Percentiles rank a stretch among this genome's conserved stretches.
Evolutionary conservation across 2,888 invertebrate genomes (phyloP).

Genomic region (Vandiemenella viatica): DNA sequence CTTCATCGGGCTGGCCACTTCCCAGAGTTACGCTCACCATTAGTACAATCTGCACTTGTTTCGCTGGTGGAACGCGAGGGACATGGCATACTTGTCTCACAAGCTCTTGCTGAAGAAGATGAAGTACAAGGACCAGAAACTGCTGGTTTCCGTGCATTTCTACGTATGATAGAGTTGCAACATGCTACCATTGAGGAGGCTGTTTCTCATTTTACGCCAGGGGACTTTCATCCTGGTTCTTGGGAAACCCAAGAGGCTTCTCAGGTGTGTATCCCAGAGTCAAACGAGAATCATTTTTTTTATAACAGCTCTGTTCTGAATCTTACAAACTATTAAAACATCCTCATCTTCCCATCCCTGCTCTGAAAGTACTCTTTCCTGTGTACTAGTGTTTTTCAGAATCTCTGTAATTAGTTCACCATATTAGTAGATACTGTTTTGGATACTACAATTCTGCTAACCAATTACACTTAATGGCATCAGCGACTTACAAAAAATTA

Average conservation of each 20-base stretch:
- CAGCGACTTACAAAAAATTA: too few relatives aligned
- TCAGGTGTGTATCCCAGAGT: constrained; percentile 34
- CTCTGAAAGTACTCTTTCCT: too few relatives aligned
- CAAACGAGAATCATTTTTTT: too few relatives aligned
- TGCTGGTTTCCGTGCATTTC: constrained; percentile 71
- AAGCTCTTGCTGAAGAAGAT: constrained; percentile 69
- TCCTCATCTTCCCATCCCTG: too few relatives aligned
- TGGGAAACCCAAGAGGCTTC: constrained; percentile 61
- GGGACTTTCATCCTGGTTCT: constrained; percentile 65
- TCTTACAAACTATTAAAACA: too few relatives aligned
- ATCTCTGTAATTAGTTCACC: too few relatives aligned
- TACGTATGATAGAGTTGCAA: constrained; percentile 68
- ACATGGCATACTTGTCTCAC: constrained; percentile 62
- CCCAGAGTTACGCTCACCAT: constrained; percentile 61
- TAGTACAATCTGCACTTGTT: constrained; percentile 71
- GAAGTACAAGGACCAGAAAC: constrained; percentile 63
- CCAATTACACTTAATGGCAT: too few relatives aligned
- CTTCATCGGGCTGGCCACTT: constrained; percentile 66
- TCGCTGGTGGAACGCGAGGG: constrained; percentile 72
- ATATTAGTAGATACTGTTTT: too few relatives aligned
- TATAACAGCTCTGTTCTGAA: too few relatives aligned
- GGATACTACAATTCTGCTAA: too few relatives aligned
- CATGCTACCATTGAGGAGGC: constrained; percentile 72
- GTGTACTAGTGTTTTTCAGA: too few relatives aligned
- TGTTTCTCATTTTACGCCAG: constrained; percentile 64